Base-by-base conservation (phyloP, 2,113 vertebrate species). In the Oenanthe oenanthe region DNA sequence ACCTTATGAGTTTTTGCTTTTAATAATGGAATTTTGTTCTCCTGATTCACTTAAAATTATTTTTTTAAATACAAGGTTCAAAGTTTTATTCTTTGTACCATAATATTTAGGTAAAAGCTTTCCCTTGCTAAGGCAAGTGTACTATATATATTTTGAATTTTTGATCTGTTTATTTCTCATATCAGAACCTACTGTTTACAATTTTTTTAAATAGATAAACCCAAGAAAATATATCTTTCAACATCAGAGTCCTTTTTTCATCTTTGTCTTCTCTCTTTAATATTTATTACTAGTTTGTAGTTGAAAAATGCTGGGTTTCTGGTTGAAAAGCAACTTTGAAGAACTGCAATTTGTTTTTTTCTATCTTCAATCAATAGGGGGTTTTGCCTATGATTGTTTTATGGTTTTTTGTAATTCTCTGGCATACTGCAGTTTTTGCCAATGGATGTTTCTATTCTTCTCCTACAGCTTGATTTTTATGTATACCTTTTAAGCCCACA, bases 311-410 rank as follows among this genome's bases (percentile, higher is more conserved):
- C 26, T 81, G 20, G 32, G 31, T 81, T 92, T 62, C 32, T 75
- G 36, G 2, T 51, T 57, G 45, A 31, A 86, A 63, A 42, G 15
- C 72, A 21, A 21, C 56, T 75, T 71, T 6, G 6, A 17, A 53
- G n/a, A 90, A 25, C 17, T 68, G 11, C 6, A 13, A 4, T 38
- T 82, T 47, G 4, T 47, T 81, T 90, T 90, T 74, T 14, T 61
- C 43, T 51, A 2, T 32, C 20, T 79, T 9, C 13, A 47, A 0
- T 28, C 36, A 18, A 8, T 43, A 40, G 21, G 1, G 16, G 20
- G 9, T 75, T 45, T 84, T 95, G 6, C 51, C 67, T 74, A 11
- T 16, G 8, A 20, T 9, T 56, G 8, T 51, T 36, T 72, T 42
- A 17, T 42, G 10, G 2, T 15, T 66, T 54, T 34, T 45, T 38